Evolutionary conservation across 2,113 vertebrate genomes (phyloP).

Genomic region (Conger conger): DNA sequence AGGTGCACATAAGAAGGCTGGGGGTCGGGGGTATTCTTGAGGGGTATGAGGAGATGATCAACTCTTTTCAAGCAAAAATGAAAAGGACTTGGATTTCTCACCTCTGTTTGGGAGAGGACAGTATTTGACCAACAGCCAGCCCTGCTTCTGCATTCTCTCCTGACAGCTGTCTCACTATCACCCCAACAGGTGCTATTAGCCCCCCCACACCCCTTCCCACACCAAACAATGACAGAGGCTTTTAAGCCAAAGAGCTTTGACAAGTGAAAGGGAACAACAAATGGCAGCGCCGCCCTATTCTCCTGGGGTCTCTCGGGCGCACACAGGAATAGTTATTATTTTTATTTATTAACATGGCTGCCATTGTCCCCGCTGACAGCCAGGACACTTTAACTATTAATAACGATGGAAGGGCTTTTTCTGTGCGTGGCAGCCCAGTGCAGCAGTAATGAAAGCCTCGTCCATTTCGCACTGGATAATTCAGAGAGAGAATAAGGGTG

Average conservation of each 20-base stretch:
- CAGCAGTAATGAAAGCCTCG: slow-evolving; percentile 61
- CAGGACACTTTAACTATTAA: slow-evolving; percentile 88
- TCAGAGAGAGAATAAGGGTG: slow-evolving; percentile 61
- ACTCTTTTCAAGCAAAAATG: slow-evolving; percentile 1
- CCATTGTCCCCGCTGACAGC: slow-evolving; percentile 81
- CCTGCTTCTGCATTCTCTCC: slow-evolving; percentile 39
- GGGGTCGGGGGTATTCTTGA: neutral
- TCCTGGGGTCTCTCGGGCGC: slow-evolving; percentile 72
- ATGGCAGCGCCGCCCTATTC: slow-evolving; percentile 72
- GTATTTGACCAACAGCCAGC: slow-evolving; percentile 15
- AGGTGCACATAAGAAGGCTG: neutral
- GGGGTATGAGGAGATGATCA: slow-evolving; percentile 20
- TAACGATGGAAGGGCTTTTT: slow-evolving; percentile 71
- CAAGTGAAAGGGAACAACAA: slow-evolving; percentile 89
- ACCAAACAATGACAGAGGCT: slow-evolving; percentile 82
- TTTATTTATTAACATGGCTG: slow-evolving; percentile 85
- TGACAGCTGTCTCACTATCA: slow-evolving; percentile 82
- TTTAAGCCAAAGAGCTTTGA: slow-evolving; percentile 88
- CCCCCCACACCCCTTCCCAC: slow-evolving; percentile 48
- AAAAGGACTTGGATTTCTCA: slow-evolving; percentile 1
- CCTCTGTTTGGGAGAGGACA: neutral
- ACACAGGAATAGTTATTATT: slow-evolving; percentile 82
- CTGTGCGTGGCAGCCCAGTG: slow-evolving; percentile 50
- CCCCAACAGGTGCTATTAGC: slow-evolving; percentile 87
- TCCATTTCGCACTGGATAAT: slow-evolving; percentile 68